Evolutionary conservation across 2,113 vertebrate species (phyloP), one percentile per base, ranked within the genome.

Genomic region (Boleophthalmus pectinirostris): DNA sequence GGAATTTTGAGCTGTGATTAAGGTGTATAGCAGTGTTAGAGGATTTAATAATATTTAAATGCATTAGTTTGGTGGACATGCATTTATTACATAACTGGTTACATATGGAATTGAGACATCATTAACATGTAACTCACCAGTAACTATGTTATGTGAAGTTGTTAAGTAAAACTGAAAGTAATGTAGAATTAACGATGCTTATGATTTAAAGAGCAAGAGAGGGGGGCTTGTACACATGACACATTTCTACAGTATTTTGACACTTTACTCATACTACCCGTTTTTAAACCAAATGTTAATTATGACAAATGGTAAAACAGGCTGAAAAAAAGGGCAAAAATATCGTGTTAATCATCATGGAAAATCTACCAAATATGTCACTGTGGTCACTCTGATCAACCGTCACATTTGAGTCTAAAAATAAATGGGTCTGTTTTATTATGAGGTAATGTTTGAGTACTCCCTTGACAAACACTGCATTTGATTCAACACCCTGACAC

Each of bases 1-100:
- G 15, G 73, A 74, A 68, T 16, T 20, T 72, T 46, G 66, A 60
- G 60, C 45, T 23, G 69, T 25, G 51, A 53, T 53, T 53, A n/a
- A 53, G 20, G 51, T 74, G 70, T 60, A 64, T 51, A 54, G 29
- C 64, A 53, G 49, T 5, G 20, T 47, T 46, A 21, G 20, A 10
- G 20, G n/a, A 8, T 54, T 54, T n/a, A 54, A 54, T 18, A 54
- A 21, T 9, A 54, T 54, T 54, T 54, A n/a, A 21, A 54, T 7
- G 20, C 9, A 47, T 47, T n/a, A 53, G 20, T 53, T 53, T 53
- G 8, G 16, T 54, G n/a, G 21, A n/a, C 9, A 20, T 51, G n/a
- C n/a, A n/a, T n/a, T 18, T 20, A 18, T 53, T 18, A 8, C 20
- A 53, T 53, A 53, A 53, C n/a, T 53, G 20, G 49, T n/a, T 20